These are phyloP conservation scores for Leptatherina wallacei DNA, from an alignment of 2,797 vertebrate genomes.

Conservation along the genomic window DNA sequence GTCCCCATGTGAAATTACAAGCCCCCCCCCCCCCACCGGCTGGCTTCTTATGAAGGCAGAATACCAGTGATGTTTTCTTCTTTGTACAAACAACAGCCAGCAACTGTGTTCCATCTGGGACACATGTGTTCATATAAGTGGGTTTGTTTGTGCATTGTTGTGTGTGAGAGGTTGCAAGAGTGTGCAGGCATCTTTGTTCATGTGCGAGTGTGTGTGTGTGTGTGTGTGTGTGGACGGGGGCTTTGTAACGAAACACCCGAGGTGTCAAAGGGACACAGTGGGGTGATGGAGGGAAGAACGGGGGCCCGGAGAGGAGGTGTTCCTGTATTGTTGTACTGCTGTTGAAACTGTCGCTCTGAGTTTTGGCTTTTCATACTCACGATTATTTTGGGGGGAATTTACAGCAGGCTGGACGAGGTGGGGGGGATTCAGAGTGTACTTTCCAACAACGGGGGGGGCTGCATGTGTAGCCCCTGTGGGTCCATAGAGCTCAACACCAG, in stretches of 20 bases:
- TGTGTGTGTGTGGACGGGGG: slow-evolving; percentile 32
- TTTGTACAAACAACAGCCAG: slow-evolving; percentile 35
- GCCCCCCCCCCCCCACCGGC: fast-evolving
- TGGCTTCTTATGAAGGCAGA: slow-evolving; percentile 29
- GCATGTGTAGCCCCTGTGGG: slow-evolving; percentile 28
- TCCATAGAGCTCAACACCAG: slow-evolving; percentile 6
- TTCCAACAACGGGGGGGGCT: slow-evolving; percentile 41
- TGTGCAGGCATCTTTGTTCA: slow-evolving; percentile 10
- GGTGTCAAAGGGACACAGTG: slow-evolving; percentile 68
- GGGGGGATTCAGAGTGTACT: slow-evolving; percentile 41
- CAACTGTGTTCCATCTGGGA: slow-evolving; percentile 59
- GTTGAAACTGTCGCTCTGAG: slow-evolving; percentile 74
- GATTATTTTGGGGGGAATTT: slow-evolving; percentile 59
- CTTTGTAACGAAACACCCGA: slow-evolving; percentile 77
- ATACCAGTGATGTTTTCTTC: slow-evolving; percentile 29
- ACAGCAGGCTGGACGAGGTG: slow-evolving; percentile 41
- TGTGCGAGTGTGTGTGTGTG: background rate
- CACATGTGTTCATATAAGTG: slow-evolving; percentile 46
- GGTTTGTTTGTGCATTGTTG: slow-evolving; percentile 36
- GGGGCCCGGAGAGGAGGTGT: slow-evolving; percentile 67
- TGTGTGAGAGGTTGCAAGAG: slow-evolving; percentile 11
- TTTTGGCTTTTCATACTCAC: slow-evolving; percentile 62
- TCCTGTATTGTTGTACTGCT: slow-evolving; percentile 74
- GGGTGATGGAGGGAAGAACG: slow-evolving; percentile 61
- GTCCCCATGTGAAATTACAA: slow-evolving; percentile 21